Evolutionary conservation across 1,140 invertebrate genomes (phyloP).

Genomic region (Papilio glaucus): DNA sequence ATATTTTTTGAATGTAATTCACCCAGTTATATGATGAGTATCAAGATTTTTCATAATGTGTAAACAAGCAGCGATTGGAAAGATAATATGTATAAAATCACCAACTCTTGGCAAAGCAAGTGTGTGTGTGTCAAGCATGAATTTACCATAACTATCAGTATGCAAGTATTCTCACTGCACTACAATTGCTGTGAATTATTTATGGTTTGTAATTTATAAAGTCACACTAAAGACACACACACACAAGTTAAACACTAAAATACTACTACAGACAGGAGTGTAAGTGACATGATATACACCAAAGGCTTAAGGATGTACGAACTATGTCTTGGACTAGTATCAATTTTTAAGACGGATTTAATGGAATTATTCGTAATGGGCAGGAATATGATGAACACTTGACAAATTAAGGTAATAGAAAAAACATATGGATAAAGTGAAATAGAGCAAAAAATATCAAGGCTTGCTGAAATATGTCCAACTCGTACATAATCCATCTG

Average conservation of each 20-base stretch:
- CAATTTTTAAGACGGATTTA: not conserved
- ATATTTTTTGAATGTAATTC: too few species aligned
- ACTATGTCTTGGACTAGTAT: not conserved
- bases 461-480: not conserved
- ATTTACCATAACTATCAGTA: too few species aligned
- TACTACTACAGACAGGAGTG: not conserved
- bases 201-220: not conserved
- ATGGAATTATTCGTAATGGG: not conserved
- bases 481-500: not conserved
- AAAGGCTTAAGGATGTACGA: not conserved
- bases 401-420: not conserved
- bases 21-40: too few species aligned
- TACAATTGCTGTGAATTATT: not conserved
- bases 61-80: not conserved
- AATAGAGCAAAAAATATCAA: not conserved
- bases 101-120: too few species aligned
- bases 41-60: too few species aligned
- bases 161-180: too few species aligned
- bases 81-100: too few species aligned
- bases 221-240: too few species aligned
- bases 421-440: not conserved
- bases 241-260: too few species aligned
- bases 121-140: too few species aligned
- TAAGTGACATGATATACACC: not conserved
- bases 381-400: slow-evolving; percentile 1